Base-by-base conservation (phyloP, 2,888 invertebrate species). In the Rugalucina vietnamica region DNA sequence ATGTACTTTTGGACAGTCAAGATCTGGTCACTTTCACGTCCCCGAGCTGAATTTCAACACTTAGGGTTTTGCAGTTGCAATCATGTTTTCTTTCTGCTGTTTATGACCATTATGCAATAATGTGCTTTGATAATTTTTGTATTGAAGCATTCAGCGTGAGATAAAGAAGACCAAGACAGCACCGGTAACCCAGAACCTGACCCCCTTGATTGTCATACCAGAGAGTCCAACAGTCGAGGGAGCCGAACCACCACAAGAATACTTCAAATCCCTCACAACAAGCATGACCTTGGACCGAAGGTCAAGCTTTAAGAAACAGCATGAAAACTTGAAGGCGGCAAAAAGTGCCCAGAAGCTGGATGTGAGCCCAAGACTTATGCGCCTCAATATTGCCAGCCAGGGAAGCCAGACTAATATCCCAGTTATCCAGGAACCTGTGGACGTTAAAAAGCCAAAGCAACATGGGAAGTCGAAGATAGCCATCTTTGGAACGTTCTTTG, bases 401-500 rank as follows among this genome's bases (percentile, higher is more conserved):
- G 86, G 85, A 21, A 75, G 83, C n/a, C 87, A 81, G 12, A 75
- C 87, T 27, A 72, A 73, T 24, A 76, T 86, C 14, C 84, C 89
- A 0, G 43, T 79, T 27, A 74, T 77, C 24, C 76, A 65, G n/a
- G 84, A 83, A 49, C 86, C 86, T 12, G 43, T 76, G 12, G 77
- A 86, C 18, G 71, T 72, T 14, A 89, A 88, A 72, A 86, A 86
- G 65, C 36, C 81, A 10, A 75, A 83, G 29, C 65, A 70, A 24
- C 84, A 81, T 57, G 83, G 82, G 24, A 88, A 92, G 72, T 91
- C 92, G 21, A 93, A 92, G 88, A 93, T 93, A 76, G 92, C 93
- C n/a, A 91, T 93, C 39, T 87, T 93, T 12, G 93, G 93, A 83
- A 92, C 92, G 5, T 92, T 92, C 85, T 93, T 93, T 89, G 93